Percentiles rank a stretch among this genome's conserved stretches.
Conservation (phyloP, 1,140 invertebrate species). For the Cyphomyrmex costatus region DNA sequence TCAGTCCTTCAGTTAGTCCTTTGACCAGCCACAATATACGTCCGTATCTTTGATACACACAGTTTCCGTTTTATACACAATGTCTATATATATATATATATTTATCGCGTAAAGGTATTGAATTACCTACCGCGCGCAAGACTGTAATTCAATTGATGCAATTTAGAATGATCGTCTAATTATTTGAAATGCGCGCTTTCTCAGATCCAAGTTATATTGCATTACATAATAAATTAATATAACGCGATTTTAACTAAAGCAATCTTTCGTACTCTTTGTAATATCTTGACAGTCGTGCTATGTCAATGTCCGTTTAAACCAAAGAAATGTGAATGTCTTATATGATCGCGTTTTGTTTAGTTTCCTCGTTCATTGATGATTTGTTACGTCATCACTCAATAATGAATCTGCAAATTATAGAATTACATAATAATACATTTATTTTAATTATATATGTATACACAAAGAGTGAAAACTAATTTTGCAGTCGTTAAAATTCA, state of each 20-base stretch:
- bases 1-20: constrained; percentile 40
- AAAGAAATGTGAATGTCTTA: constrained; percentile 37
- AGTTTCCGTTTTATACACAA: constrained; percentile 52
- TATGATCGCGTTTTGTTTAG: constrained; percentile 68
- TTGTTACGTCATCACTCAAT: constrained; percentile 6
- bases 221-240: constrained; percentile 24
- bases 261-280: constrained; percentile 31
- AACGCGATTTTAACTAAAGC: constrained; percentile 13
- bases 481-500: constrained; percentile 78
- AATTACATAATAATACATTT: not conserved
- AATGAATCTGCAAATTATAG: not conserved
- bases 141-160: constrained; percentile 55
- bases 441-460: not conserved
- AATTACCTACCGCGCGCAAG: constrained; percentile 42
- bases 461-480: not conserved
- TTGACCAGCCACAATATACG: constrained; percentile 20
- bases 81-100: constrained; percentile 29
- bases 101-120: constrained; percentile 43
- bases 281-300: constrained; percentile 45
- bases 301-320: constrained; percentile 34
- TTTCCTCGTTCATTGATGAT: constrained; percentile 71
- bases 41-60: constrained; percentile 53
- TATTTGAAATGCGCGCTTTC: constrained; percentile 43
- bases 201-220: constrained; percentile 28
- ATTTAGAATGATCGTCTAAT: constrained; percentile 41